Evolutionary conservation across 2,888 invertebrate species (phyloP), one percentile per base, ranked within the genome.

Genomic region (Epinotia nisella): DNA sequence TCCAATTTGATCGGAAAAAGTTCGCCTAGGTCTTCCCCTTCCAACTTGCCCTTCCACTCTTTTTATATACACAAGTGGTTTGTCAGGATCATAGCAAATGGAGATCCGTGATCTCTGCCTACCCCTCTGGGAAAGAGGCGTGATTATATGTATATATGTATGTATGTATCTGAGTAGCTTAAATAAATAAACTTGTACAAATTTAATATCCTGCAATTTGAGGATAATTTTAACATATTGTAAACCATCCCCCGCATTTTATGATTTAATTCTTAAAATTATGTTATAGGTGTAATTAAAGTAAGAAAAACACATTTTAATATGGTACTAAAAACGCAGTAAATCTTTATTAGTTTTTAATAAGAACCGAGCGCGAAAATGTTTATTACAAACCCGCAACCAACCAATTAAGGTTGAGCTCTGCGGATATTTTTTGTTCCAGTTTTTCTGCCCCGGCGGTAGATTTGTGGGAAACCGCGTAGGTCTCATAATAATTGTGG

Each of bases 301-400:
- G 53, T 73, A 72, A 59, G 75, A 69, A 79, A 78, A 80, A 77
- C 70, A 80, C 75, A 77, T 78, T 78, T 78, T 80, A 76, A 74
- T 75, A 71, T 64, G 60, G 24, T 72, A 71, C 78, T 78, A 78
- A 77, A 76, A 76, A 75, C 75, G 76, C 75, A 78, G 39, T 82
- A 77, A 78, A 81, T 82, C 79, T 78, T 75, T 77, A 81, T 82
- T 82, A 82, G 58, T 70, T 74, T 76, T 74, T 78, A 78, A 79
- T 78, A 78, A 75, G 76, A 77, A 77, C 71, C 72, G 70, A 75
- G 74, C 68, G 71, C 68, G 55, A 70, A 76, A 72, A 72, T 67
- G 55, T 68, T 72, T 68, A 67, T 67, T 72, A 61, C 24, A 21
- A 49, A 5, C 53, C 58, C 9, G 56, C 24, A 21, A 19, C 35